Base-by-base conservation (phyloP, 2,797 vertebrate genomes). In the Artibeus lituratus region DNA sequence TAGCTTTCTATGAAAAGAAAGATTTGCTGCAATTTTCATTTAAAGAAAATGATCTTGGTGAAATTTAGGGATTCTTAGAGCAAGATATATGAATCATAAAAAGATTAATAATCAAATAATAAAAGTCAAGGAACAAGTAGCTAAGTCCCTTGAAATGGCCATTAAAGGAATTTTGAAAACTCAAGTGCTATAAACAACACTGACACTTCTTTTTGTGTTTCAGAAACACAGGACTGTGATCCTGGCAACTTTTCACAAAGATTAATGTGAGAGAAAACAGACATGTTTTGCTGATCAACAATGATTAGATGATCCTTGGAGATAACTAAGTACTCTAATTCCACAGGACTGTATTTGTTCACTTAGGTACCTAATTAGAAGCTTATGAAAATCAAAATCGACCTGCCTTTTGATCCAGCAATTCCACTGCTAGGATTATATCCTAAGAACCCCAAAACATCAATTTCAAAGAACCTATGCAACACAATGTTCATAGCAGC, bases 91-190 rank as follows among this genome's bases (percentile, higher is more conserved):
- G 95, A 98, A 95, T 97, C 83, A 93, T 95, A 97, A 96, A 94
- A 96, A 96, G 91, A 94, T 96, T 97, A 92, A 96, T 94, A 97
- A 73, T 84, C 82, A 97, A 96, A 97, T 92, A 97, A 72, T 53
- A 96, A 97, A 96, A 97, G 97, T 94, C 97, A 97, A 96, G 87
- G 77, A 93, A 73, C 95, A 97, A 97, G 87, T 95, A 97, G 86
- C 84, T 59, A 86, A 89, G 74, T 87, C 81, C 51, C 69, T 88
- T 90, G 95, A 97, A 97, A 97, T 90, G 94, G 92, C 90, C 95
- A 95, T 86, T 96, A 92, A 97, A 97, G 96, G 53, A 81, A 77
- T 95, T 96, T 42, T 86, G 96, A 98, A 98, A 97, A 42, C 49
- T 94, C 84, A 67, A 95, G 73, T 57, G 90, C n/a, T 9, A 1